Percentiles rank a stretch among this genome's conserved stretches.
Conservation (phyloP, 2,797 vertebrate species). For the Monodelphis domestica region DNA sequence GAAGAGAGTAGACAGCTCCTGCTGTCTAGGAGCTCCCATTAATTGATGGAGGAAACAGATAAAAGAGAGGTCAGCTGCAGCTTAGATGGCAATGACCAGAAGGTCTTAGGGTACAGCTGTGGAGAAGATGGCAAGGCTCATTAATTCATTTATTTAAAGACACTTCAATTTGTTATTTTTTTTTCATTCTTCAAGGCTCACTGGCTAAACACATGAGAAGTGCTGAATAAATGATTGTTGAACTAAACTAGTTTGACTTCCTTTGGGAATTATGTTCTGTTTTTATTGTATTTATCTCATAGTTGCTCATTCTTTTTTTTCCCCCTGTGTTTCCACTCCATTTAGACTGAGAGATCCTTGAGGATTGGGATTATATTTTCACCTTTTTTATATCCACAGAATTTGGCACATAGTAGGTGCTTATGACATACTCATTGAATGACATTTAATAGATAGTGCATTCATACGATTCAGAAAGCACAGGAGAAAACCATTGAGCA, state of each 20-base stretch:
- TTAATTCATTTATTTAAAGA: neutral
- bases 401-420: neutral
- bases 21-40: neutral
- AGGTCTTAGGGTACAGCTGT: neutral
- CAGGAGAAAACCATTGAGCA: neutral
- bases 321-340: neutral
- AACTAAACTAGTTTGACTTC: neutral
- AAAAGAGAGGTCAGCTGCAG: neutral
- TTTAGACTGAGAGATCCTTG: neutral
- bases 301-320: neutral
- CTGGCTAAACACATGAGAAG: neutral
- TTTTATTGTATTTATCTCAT: neutral
- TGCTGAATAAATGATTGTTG: neutral
- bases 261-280: neutral
- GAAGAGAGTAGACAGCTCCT: neutral
- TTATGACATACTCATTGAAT: neutral
- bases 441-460: neutral
- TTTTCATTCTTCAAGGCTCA: neutral
- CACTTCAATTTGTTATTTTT: neutral
- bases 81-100: neutral
- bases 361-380: neutral
- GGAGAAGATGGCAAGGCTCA: neutral
- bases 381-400: neutral
- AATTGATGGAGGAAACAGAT: neutral
- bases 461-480: neutral